Base-by-base conservation (phyloP, 2,113 vertebrate species). In the Otolemur garnettii region DNA sequence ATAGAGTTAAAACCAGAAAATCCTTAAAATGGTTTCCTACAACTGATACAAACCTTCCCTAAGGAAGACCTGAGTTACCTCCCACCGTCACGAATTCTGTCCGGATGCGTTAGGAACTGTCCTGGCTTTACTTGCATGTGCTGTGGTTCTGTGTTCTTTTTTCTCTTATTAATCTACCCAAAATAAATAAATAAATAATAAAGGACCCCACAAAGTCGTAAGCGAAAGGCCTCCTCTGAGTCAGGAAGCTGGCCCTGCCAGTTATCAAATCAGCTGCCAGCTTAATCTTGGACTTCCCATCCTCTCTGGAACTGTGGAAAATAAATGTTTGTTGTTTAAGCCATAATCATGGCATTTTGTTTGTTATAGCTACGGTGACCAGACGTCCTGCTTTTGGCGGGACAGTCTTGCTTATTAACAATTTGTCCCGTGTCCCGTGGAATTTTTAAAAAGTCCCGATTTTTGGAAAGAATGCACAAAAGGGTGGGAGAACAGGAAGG, bases 1-100 rank as follows among this genome's bases (percentile, higher is more conserved):
- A 96, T 62, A 89, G 69, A 88, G 19, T 0, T 66, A 78, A 30
- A 92, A 85, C 53, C 18, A 92, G 75, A 83, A 77, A 91, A 91
- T 84, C 12, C 50, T 96, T 85, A 64, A 93, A 14, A 75, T 57
- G 17, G 7, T 55, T 94, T 95, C 24, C n/a, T 17, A 71, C 2
- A 4, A 35, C n/a, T 33, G 18, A 26, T 60, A 66, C 64, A 89
- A 86, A 77, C 57, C 45, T 60, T 90, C 42, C 26, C 9, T 15
- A 81, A 82, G 18, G 15, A 64, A 66, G 24, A 45, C 7, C 38
- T 18, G 13, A 69, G 45, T 55, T 10, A 38, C 24, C 68, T 77
- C 81, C 24, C 77, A 26, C 57, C 74, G 75, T 59, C 0, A 2
- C 75, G 33, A 68, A 71, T 9, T 96, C 77, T 71, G 33, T 38